A percentile compares a stretch with the other conserved stretches of the same genome.
These are phyloP conservation scores for Scleropages formosus DNA, from an alignment of 2,797 vertebrate genomes.

Conservation along the genomic window DNA sequence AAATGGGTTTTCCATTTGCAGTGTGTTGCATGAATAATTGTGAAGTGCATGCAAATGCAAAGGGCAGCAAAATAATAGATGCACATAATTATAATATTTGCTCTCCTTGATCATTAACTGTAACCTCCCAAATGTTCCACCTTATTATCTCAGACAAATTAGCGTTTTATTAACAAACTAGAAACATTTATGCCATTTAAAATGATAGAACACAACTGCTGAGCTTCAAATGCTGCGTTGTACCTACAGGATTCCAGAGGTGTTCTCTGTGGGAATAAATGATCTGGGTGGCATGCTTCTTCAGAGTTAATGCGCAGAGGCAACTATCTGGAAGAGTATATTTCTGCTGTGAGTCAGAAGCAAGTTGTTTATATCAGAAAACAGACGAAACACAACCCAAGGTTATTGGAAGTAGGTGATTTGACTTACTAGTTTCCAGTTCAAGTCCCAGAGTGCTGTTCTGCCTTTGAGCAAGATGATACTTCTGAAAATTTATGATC, in stretches of 20 bases:
- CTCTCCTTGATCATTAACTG: conserved; percentile 17
- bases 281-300: neutral
- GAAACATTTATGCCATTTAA: conserved; percentile 14
- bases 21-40: conserved; percentile 2
- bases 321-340: neutral
- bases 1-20: conserved; percentile 16
- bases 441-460: too few relatives aligned
- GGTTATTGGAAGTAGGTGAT: too few relatives aligned
- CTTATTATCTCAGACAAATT: conserved; percentile 25
- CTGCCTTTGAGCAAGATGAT: too few relatives aligned
- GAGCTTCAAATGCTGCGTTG: neutral
- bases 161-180: neutral
- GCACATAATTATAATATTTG: conserved; percentile 22
- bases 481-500: too few relatives aligned
- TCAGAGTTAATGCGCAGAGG: too few relatives aligned
- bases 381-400: too few relatives aligned
- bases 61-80: conserved; percentile 20
- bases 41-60: conserved; percentile 9
- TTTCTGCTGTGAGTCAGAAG: neutral
- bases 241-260: neutral
- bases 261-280: neutral
- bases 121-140: conserved; percentile 26
- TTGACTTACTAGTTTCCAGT: too few relatives aligned
- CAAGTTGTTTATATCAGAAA: neutral
- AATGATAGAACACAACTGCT: neutral